These are phyloP conservation scores for Galeruca laticollis DNA, from an alignment of 2,888 invertebrate species.

Conservation along the genomic window DNA sequence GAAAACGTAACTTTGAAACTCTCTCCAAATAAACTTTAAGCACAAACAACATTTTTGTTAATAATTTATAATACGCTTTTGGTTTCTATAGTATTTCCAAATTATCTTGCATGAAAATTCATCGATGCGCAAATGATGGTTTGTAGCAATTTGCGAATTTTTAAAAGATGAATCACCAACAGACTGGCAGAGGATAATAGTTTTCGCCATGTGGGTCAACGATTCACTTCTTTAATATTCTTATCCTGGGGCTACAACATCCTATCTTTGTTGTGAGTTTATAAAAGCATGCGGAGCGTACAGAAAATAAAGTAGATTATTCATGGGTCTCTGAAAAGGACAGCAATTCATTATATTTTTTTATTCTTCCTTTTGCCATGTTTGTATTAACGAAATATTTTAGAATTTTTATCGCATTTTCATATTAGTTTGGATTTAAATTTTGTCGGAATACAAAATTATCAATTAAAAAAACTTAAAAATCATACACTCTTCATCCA, in stretches of 20 bases:
- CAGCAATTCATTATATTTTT: neutral
- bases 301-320: neutral
- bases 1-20: no score
- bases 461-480: no score
- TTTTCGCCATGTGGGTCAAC: constrained; percentile 27
- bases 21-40: no score
- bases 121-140: neutral
- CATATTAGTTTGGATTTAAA: no score
- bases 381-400: neutral
- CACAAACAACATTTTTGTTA: no score
- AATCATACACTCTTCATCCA: no score
- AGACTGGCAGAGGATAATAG: neutral
- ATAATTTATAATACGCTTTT: neutral
- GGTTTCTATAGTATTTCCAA: neutral
- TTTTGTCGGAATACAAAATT: no score
- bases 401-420: no score
- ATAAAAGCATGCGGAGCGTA: neutral
- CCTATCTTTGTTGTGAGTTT: neutral
- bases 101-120: neutral
- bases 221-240: constrained; percentile 11
- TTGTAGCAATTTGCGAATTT: neutral
- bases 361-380: neutral
- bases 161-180: neutral
- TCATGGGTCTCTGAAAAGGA: neutral
- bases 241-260: neutral